A percentile compares a stretch with the other conserved stretches of the same genome.
These are phyloP conservation scores for Orientallactaga sibirica DNA, from an alignment of 2,797 vertebrate species.

Conservation along the genomic window DNA sequence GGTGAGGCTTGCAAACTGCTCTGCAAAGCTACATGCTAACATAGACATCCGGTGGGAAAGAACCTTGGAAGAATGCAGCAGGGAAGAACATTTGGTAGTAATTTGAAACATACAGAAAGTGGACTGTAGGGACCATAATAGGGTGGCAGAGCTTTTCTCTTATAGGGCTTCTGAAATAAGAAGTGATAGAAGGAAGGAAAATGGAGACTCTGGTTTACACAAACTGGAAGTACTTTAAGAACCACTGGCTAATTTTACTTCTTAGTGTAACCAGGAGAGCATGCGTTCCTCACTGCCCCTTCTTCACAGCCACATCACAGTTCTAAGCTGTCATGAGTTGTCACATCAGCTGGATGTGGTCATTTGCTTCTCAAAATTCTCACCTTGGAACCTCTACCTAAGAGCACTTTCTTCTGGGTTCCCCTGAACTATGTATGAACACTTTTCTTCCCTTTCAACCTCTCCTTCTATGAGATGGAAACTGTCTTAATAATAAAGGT, in stretches of 20 bases:
- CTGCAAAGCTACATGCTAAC: slow-evolving; percentile 46
- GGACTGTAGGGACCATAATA: slow-evolving; percentile 13
- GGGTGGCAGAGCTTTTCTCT: slow-evolving; percentile 60
- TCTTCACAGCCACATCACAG: not conserved
- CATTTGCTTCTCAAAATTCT: not conserved
- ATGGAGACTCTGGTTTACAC: not conserved
- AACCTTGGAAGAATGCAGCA: not conserved
- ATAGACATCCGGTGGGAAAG: slow-evolving; percentile 60
- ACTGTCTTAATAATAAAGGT: not conserved
- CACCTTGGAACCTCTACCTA: not conserved
- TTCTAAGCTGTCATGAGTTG: not conserved
- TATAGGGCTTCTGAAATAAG: slow-evolving; percentile 37
- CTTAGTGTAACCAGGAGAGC: not conserved
- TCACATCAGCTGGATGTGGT: not conserved
- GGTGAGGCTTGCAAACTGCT: not conserved
- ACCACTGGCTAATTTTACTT: not conserved
- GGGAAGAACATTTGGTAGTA: slow-evolving; percentile 60
- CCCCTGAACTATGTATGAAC: not conserved
- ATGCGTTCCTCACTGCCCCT: not conserved
- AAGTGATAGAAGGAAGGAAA: not conserved
- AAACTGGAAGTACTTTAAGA: not conserved
- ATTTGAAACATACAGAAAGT: slow-evolving; percentile 67
- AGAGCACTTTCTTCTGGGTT: not conserved
- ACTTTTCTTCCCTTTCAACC: not conserved
- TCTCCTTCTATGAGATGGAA: not conserved